phyloP scores from a whole-genome alignment of 2,797 vertebrate species.

The Mormyrus hasselquistii region DNA sequence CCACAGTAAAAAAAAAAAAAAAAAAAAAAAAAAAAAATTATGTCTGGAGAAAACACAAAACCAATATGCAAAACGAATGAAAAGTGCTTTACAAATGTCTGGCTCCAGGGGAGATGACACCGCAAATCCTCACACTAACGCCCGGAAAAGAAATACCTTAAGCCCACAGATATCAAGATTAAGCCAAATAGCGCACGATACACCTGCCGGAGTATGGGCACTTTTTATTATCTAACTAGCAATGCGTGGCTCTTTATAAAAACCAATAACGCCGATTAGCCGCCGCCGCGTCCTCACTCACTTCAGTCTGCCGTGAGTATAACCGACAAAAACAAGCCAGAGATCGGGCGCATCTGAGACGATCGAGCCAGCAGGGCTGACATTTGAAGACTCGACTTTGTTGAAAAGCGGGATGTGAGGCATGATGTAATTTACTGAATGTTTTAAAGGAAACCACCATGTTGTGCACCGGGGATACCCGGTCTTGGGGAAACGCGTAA shows the following conservation, averaged over 20 bases:
- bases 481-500: slow-evolving; percentile 2
- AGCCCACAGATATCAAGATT: background rate
- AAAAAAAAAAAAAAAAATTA: background rate
- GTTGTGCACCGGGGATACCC: background rate
- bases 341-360: background rate
- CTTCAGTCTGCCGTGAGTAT: background rate
- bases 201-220: background rate
- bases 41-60: background rate
- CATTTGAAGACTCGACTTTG: background rate
- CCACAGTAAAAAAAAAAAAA: background rate
- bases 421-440: background rate
- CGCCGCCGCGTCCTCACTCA: background rate
- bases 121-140: background rate
- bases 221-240: background rate
- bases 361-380: background rate
- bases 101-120: background rate
- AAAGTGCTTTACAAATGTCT: background rate
- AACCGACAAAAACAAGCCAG: background rate
- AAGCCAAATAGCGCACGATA: background rate
- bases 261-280: background rate
- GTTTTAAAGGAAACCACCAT: background rate
- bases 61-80: background rate
- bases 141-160: background rate
- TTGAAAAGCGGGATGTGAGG: background rate
- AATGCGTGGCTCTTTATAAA: background rate